phyloP scores from a whole-genome alignment of 2,113 vertebrate species.

The Pholis gunnellus region DNA sequence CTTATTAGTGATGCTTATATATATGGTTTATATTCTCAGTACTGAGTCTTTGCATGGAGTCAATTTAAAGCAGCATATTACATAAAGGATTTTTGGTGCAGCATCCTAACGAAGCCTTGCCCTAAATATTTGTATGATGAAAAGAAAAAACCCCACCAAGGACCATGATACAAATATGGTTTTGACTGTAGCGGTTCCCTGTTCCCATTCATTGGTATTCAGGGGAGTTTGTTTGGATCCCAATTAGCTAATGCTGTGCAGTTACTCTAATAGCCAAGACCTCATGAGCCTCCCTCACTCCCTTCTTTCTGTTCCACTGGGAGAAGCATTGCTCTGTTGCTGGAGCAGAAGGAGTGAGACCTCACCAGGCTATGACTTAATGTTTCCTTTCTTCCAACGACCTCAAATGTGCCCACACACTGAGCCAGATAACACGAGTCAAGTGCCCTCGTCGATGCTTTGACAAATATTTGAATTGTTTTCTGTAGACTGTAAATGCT shows the following conservation, averaged over 20 bases:
- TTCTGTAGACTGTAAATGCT: not conserved
- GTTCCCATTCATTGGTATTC: constrained; percentile 46
- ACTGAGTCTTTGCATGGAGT: not conserved
- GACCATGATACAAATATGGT: constrained; percentile 12
- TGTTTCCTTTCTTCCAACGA: constrained; percentile 17
- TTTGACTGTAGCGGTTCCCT: not conserved
- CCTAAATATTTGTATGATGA: constrained; percentile 14
- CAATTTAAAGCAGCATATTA: not conserved
- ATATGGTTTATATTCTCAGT: not conserved
- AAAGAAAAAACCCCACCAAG: not conserved
- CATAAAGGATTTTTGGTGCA: not conserved
- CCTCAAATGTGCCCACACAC: constrained; percentile 20
- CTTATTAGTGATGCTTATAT: constrained; percentile 3
- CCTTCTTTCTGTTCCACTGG: constrained; percentile 41
- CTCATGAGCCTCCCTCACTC: constrained; percentile 37
- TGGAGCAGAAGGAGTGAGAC: not conserved
- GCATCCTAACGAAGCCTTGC: constrained; percentile 2
- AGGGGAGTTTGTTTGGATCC: constrained; percentile 47
- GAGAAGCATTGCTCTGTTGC: constrained; percentile 27
- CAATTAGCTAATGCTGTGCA: constrained; percentile 54
- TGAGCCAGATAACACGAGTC: not conserved
- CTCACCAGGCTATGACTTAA: not conserved
- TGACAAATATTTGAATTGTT: constrained; percentile 22
- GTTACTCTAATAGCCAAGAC: constrained; percentile 42
- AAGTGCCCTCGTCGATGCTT: constrained; percentile 14